Evolutionary conservation across 1,140 invertebrate species (phyloP).

Genomic region (Melanaphis sacchari): DNA sequence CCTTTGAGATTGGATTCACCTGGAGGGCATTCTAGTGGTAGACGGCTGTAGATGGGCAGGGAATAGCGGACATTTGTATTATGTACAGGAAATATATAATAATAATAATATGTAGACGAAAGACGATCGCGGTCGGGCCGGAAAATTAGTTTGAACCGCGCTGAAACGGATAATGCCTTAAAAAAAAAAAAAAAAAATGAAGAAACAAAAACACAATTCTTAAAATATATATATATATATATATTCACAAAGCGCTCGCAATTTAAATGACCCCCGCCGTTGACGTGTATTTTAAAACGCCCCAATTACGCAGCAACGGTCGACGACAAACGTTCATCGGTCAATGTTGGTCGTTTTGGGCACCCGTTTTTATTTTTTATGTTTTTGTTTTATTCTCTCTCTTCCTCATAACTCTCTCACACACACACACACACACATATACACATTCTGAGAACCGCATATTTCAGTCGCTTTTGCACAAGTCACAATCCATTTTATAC

Average conservation of each 20-base stretch:
- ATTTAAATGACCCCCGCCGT: background rate
- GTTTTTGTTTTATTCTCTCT: background rate
- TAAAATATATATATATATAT: background rate
- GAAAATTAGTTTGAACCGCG: background rate
- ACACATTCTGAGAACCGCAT: background rate
- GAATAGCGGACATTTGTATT: background rate
- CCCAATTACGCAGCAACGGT: background rate
- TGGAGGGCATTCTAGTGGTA: background rate
- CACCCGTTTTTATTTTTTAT: background rate
- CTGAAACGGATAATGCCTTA: background rate
- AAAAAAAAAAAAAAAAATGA: background rate
- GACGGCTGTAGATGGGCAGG: too few species aligned
- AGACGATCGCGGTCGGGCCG: background rate
- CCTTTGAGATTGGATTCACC: background rate
- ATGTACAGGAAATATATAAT: background rate
- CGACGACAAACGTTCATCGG: slow-evolving; percentile 1
- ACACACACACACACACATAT: too few species aligned
- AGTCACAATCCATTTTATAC: background rate
- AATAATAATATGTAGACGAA: background rate
- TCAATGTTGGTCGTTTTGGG: slow-evolving; percentile 18
- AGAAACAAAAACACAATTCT: background rate
- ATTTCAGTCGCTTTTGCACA: background rate
- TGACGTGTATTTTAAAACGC: background rate
- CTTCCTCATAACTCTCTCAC: background rate
- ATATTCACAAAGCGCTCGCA: background rate